phyloP scores from a whole-genome alignment of 2,797 vertebrate species.

The Gymnoscopelus microlampas region DNA sequence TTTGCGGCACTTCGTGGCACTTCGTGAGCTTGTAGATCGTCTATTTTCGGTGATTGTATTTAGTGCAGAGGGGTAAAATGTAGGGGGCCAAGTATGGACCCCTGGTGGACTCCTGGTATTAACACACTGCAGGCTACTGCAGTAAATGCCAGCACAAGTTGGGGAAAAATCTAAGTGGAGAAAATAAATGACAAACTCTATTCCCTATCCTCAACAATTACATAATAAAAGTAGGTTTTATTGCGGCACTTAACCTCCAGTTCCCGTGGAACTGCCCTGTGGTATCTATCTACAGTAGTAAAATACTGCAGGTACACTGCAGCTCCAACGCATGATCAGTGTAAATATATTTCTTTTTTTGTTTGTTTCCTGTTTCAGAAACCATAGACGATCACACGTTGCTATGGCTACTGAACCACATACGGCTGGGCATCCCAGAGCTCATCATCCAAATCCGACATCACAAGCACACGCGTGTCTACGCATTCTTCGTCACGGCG shows the following conservation, averaged over 20 bases:
- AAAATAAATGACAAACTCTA: constrained; percentile 4
- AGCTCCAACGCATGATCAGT: constrained; percentile 28
- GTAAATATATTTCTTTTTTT: constrained; percentile 47
- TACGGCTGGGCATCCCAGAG: constrained; percentile 95
- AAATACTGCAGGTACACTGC: constrained; percentile 38
- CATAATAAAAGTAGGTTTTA: constrained; percentile 32
- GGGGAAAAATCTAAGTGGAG: background rate
- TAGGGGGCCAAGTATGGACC: too few relatives aligned
- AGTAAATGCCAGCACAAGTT: too few relatives aligned
- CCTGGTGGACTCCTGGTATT: too few relatives aligned
- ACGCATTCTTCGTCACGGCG: constrained; percentile 96
- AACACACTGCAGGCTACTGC: too few relatives aligned
- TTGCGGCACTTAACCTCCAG: constrained; percentile 44
- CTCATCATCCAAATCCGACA: constrained; percentile 98
- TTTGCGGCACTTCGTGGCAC: too few relatives aligned
- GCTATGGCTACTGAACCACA: constrained; percentile 97
- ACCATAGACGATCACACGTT: constrained; percentile 95
- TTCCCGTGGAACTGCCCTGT: constrained; percentile 29
- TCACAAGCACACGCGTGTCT: constrained; percentile 91
- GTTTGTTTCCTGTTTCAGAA: constrained; percentile 79
- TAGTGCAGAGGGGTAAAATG: too few relatives aligned
- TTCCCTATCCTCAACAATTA: background rate
- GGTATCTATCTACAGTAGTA: constrained; percentile 27
- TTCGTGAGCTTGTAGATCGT: too few relatives aligned
- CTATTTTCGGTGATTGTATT: too few relatives aligned